Evolutionary conservation across 1,140 invertebrate species (phyloP).

Genomic region (Drosophila bocqueti): DNA sequence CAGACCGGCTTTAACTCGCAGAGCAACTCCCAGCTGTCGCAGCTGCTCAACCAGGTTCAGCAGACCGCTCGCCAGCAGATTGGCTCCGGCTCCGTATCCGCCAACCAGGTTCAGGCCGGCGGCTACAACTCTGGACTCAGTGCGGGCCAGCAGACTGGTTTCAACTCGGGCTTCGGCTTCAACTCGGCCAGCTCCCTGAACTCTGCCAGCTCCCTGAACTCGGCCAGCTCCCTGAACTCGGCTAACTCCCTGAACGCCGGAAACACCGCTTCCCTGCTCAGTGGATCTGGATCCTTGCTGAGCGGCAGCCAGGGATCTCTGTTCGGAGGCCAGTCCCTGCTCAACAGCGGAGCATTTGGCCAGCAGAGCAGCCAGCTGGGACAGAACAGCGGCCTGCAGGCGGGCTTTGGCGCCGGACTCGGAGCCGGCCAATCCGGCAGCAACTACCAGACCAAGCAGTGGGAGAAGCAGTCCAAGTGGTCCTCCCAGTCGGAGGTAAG

Average conservation of each 20-base stretch:
- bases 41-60: conserved; percentile 64
- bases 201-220: conserved; percentile 45
- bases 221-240: conserved; percentile 44
- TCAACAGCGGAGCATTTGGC: conserved; percentile 45
- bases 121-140: conserved; percentile 6
- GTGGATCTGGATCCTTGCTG: conserved; percentile 41
- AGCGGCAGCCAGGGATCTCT: conserved; percentile 42
- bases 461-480: conserved; percentile 85
- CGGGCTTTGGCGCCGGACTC: conserved; percentile 47
- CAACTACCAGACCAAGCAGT: conserved; percentile 79
- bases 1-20: conserved; percentile 32
- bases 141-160: neutral
- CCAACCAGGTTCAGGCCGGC: conserved; percentile 37
- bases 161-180: conserved; percentile 45
- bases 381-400: conserved; percentile 30
- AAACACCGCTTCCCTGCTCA: conserved; percentile 40
- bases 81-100: conserved; percentile 22
- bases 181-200: conserved; percentile 58
- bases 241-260: conserved; percentile 45
- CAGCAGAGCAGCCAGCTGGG: conserved; percentile 47
- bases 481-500: conserved; percentile 80
- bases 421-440: conserved; percentile 47
- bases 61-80: conserved; percentile 59
- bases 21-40: conserved; percentile 43
- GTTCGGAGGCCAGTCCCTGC: conserved; percentile 43